Base-by-base conservation (phyloP, 2,113 vertebrate species). In the Anthoscopus minutus region DNA sequence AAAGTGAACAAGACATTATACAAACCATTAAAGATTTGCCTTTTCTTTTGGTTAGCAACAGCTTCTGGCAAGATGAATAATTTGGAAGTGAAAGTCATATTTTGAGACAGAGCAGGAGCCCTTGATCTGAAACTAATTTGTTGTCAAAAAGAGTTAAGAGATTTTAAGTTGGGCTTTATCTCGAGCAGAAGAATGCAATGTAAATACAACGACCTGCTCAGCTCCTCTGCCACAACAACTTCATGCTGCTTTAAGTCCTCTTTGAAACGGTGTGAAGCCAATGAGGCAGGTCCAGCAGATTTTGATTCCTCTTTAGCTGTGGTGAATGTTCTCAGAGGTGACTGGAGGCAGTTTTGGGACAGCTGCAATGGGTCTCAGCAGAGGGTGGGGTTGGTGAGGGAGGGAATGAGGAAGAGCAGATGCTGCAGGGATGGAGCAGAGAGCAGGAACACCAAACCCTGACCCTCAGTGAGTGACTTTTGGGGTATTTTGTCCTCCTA, bases 111-210 rank as follows among this genome's bases (percentile, higher is more conserved):
- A 97, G 95, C 84, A n/a, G 91, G 81, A 96, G 73, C 93, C 64
- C 93, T 96, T 97, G 95, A 90, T 97, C 97, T 97, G 94, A 97
- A 97, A 97, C 97, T 97, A 97, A 97, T 98, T 96, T 97, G 95
- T 97, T 96, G 97, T 96, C 97, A 97, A 91, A 88, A 97, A 95
- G 81, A 89, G 81, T 96, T 96, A 96, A 69, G 86, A 76, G 86
- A 30, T 69, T 86, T 61, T 23, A 47, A 85, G 58, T 21, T 67
- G 73, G 85, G 88, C 66, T 95, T 85, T 77, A 62, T 91, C 86
- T 65, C 1, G 3, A 80, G 86, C 80, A 51, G 54, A 38, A 30
- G 10, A 81, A 65, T 2, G 3, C 74, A 58, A 5, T 17, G 85
- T 78, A 89, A 94, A 95, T 18, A 77, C 28, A 4, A 2, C 3